These are phyloP conservation scores for Syngnathus rostellatus DNA, from an alignment of 2,797 vertebrate species.

Conservation along the genomic window DNA sequence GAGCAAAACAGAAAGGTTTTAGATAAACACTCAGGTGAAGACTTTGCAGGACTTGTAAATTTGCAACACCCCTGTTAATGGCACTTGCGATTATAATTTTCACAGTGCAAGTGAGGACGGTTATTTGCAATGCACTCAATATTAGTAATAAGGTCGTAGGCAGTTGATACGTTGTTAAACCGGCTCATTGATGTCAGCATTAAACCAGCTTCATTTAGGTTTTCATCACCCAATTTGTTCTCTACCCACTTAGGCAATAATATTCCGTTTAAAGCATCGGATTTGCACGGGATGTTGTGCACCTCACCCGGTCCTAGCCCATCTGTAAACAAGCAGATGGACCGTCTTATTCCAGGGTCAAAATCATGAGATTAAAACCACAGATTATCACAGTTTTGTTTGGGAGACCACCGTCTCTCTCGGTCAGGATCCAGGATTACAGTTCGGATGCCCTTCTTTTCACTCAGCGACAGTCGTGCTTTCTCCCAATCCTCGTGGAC, in stretches of 20 bases:
- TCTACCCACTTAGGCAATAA: constrained; percentile 45
- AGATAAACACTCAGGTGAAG: not conserved
- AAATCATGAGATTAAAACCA: constrained; percentile 44
- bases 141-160: not conserved
- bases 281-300: constrained; percentile 21
- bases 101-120: not conserved
- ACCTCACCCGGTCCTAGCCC: constrained; percentile 18
- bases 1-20: too few species aligned
- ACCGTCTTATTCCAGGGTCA: constrained; percentile 59
- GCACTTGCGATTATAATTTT: not conserved
- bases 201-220: constrained; percentile 21
- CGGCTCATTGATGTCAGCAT: too few species aligned
- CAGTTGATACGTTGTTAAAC: not conserved
- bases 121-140: not conserved
- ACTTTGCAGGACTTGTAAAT: not conserved
- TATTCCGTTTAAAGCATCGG: constrained; percentile 36
- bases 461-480: constrained; percentile 6
- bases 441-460: constrained; percentile 12
- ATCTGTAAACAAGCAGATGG: constrained; percentile 43
- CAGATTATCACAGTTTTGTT: constrained; percentile 61
- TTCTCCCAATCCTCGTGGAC: constrained; percentile 5
- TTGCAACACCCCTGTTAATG: not conserved
- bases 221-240: constrained; percentile 49
- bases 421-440: constrained; percentile 38
- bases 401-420: constrained; percentile 34